These are phyloP conservation scores for Brachylomia viminalis DNA, from an alignment of 2,888 invertebrate genomes.

Conservation along the genomic window DNA sequence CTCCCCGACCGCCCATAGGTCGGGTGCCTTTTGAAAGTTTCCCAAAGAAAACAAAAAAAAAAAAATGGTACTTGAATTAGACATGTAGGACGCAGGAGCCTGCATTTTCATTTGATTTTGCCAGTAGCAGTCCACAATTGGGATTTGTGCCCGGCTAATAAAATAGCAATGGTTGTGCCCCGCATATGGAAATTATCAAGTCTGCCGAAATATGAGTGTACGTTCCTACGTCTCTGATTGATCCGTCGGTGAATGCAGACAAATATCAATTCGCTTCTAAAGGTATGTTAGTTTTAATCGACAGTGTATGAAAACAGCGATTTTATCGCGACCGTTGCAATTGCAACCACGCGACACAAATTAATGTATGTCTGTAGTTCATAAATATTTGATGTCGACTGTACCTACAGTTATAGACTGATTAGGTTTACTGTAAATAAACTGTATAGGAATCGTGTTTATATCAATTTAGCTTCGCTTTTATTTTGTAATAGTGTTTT, in stretches of 20 bases:
- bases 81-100: not conserved
- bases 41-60: no score
- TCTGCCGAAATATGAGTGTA: not conserved
- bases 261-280: slow-evolving; percentile 30
- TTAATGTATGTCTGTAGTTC: slow-evolving; percentile 26
- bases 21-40: no score
- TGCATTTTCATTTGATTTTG: not conserved
- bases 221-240: not conserved
- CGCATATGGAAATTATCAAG: not conserved
- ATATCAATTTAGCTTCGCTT: not conserved
- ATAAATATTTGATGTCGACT: slow-evolving; percentile 43
- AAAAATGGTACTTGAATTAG: no score
- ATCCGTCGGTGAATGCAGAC: no score
- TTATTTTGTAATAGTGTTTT: no score
- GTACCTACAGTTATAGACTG: slow-evolving; percentile 21
- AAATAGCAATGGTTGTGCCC: no score
- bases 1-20: no score
- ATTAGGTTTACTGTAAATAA: slow-evolving; percentile 36
- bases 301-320: slow-evolving; percentile 31
- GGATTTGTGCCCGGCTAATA: not conserved
- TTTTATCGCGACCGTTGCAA: slow-evolving; percentile 35
- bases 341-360: slow-evolving; percentile 40
- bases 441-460: slow-evolving; percentile 10
- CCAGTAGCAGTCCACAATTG: not conserved
- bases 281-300: slow-evolving; percentile 36